Evolutionary conservation across 2,113 vertebrate species (phyloP).

Genomic region (Clarias macrocephalus): DNA sequence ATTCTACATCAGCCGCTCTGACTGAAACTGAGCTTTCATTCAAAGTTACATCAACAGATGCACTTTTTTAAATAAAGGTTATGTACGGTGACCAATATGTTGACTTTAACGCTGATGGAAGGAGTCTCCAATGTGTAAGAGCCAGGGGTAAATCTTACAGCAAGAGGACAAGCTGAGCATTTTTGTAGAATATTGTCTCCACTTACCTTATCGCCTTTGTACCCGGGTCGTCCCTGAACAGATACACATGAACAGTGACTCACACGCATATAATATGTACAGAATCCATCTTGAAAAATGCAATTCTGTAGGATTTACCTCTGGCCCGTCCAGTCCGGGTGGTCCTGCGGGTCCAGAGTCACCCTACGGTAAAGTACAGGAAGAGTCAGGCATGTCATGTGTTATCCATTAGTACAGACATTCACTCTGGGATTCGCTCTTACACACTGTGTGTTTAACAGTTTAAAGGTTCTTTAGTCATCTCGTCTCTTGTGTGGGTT

Average conservation of each 20-base stretch:
- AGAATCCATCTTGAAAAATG: neutral
- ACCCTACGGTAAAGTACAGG: constrained; percentile 68
- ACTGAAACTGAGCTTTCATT: neutral
- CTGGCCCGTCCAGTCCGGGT: constrained; percentile 74
- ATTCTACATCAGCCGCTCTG: neutral
- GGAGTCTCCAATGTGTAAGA: neutral
- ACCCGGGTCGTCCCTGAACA: constrained; percentile 77
- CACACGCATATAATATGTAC: neutral
- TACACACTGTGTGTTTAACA: neutral
- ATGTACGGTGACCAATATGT: neutral
- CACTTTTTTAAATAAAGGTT: neutral
- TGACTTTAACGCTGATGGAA: neutral
- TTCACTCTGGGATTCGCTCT: neutral
- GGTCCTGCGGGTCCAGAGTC: constrained; percentile 73
- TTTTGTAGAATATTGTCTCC: neutral
- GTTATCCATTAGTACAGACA: neutral
- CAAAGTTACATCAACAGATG: neutral
- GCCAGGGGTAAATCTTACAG: neutral
- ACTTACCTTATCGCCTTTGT: constrained; percentile 84
- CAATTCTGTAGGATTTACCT: constrained; percentile 65
- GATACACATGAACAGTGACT: neutral
- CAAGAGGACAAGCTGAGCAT: neutral
- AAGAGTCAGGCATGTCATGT: too few species aligned
- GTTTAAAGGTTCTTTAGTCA: too few species aligned
- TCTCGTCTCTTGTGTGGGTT: too few species aligned